Base-by-base conservation (phyloP, 2,888 invertebrate species). In the Barypeithes pellucidus region DNA sequence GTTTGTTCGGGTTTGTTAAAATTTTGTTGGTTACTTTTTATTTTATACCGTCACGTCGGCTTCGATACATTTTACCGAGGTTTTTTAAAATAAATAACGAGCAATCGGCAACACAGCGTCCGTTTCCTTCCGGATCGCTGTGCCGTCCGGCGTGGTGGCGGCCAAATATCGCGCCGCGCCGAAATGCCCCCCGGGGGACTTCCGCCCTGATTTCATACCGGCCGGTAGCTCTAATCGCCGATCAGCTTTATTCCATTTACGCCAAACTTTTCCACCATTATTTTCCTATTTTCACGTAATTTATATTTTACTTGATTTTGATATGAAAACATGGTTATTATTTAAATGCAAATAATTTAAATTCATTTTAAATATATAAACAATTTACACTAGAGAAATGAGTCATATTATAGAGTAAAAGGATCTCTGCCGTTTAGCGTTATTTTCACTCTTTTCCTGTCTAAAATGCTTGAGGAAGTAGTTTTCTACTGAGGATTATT, bases 161-260 rank as follows among this genome's bases (percentile, higher is more conserved):
- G 65, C 39, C 63, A 65, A 81, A 81, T 81, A 80, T 80, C 81
- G 79, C 79, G 77, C 65, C 22, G 62, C 77, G 79, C 77, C 77
- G 79, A 78, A 80, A 81, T 79, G 79, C 77, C 77, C 78, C 81
- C 75, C 79, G 68, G 29, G 78, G 77, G 81, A 77, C 65, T 75
- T 77, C 74, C 72, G 71, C 74, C 78, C 77, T 78, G 80, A 80
- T 79, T 79, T 79, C 79, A 75, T 76, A 75, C 79, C 77, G 69
- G 60, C 41, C 24, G 72, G 29, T 29, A 29, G 29, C 72, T 68
- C 76, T 77, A 77, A 78, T 77, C 77, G 77, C 75, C 76, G 76
- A 77, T 74, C 70, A 72, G 72, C 67, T 66, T 67, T 59, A 72
- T 72, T 72, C 61, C 72, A 72, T 72, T 72, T 72, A 67, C 72